phyloP scores from a whole-genome alignment of 2,797 vertebrate genomes.

The Sphenopsis melanotis region DNA sequence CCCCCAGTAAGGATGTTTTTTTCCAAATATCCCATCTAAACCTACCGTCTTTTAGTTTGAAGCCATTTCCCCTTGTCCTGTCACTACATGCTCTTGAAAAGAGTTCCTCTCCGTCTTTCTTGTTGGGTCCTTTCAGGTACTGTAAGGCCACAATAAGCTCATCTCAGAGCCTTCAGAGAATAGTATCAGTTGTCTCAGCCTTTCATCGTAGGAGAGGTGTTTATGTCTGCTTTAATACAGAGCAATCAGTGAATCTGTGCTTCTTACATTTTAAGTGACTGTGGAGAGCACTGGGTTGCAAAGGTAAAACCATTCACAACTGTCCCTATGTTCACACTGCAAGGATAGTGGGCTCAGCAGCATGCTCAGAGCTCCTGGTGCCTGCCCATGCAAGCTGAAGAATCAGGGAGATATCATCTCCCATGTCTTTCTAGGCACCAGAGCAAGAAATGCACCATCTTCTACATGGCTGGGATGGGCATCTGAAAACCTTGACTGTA shows the following conservation, averaged over 20 bases:
- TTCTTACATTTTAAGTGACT: neutral
- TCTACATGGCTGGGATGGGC: neutral
- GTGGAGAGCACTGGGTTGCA: neutral
- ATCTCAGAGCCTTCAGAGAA: neutral
- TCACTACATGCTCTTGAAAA: neutral
- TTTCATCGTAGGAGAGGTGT: accelerated
- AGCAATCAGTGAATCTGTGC: neutral
- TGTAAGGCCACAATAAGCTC: neutral
- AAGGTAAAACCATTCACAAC: neutral
- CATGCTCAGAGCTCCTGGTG: accelerated
- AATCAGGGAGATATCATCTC: neutral
- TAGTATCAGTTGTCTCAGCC: neutral
- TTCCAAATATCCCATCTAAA: neutral
- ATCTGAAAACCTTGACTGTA: neutral
- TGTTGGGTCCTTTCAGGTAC: accelerated
- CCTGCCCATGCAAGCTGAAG: neutral
- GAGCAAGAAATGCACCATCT: neutral
- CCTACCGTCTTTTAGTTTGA: neutral
- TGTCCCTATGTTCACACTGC: neutral
- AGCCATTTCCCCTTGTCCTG: neutral
- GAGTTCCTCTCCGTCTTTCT: neutral
- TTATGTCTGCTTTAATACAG: neutral
- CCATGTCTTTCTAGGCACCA: neutral
- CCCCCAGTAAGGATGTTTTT: neutral
- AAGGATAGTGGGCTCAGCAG: neutral